Conservation (phyloP, 2,113 vertebrate species). For the Peucedramus taeniatus region DNA sequence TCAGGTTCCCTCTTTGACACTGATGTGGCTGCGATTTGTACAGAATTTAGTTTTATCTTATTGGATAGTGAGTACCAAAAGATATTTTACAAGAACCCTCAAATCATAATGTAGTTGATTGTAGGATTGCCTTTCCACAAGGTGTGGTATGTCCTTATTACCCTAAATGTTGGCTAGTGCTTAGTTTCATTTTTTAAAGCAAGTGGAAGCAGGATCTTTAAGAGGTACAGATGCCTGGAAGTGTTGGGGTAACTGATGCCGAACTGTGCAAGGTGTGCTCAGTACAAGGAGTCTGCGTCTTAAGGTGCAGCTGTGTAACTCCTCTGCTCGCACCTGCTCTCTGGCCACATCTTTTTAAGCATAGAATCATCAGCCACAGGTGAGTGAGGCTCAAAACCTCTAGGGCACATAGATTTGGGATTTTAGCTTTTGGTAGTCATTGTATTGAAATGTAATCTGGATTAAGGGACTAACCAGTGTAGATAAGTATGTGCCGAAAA, state of each 20-base stretch:
- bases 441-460: background rate
- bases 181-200: background rate
- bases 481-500: background rate
- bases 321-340: background rate
- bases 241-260: background rate
- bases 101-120: background rate
- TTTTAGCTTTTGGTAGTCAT: background rate
- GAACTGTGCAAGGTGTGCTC: background rate
- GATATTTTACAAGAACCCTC: background rate
- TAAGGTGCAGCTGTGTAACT: background rate
- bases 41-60: background rate
- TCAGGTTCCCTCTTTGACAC: background rate
- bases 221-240: background rate
- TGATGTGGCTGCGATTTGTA: background rate
- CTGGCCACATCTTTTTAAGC: background rate
- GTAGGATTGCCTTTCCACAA: background rate
- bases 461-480: background rate
- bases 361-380: background rate
- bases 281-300: accelerated
- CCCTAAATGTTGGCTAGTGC: background rate
- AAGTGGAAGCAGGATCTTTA: background rate
- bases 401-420: background rate
- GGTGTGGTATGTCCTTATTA: background rate
- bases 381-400: background rate
- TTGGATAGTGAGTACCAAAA: background rate